Conservation (phyloP, 2,888 invertebrate species). For the Uropetala carovei region DNA sequence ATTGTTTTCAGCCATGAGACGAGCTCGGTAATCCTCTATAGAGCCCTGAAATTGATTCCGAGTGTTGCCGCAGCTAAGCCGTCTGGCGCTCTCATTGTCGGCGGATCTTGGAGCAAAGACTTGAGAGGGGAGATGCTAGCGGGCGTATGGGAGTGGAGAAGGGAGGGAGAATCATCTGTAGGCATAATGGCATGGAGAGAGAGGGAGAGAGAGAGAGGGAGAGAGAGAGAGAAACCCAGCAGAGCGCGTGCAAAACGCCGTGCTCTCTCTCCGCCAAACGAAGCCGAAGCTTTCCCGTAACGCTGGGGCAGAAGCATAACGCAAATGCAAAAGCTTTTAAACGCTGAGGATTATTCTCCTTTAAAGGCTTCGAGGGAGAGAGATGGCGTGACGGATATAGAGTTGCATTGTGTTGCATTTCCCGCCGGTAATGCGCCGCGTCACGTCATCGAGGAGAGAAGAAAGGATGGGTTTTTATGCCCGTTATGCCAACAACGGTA, state of each 20-base stretch:
- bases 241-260: too few relatives aligned
- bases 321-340: background rate
- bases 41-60: background rate
- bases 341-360: background rate
- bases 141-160: too few relatives aligned
- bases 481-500: too few relatives aligned
- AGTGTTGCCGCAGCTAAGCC: background rate
- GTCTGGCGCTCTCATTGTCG: slow-evolving; percentile 10
- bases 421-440: background rate
- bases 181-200: background rate
- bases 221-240: background rate
- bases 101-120: background rate
- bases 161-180: too few relatives aligned
- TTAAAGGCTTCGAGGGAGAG: background rate
- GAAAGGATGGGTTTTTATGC: background rate
- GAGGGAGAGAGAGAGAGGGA: background rate
- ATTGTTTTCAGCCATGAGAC: too few relatives aligned
- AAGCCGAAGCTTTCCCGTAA: background rate
- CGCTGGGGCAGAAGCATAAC: background rate
- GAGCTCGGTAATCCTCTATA: too few relatives aligned
- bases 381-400: background rate
- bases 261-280: background rate
- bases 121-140: background rate
- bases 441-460: background rate
- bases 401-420: background rate